Conservation (phyloP, 1,140 invertebrate species). For the Formica selysi region DNA sequence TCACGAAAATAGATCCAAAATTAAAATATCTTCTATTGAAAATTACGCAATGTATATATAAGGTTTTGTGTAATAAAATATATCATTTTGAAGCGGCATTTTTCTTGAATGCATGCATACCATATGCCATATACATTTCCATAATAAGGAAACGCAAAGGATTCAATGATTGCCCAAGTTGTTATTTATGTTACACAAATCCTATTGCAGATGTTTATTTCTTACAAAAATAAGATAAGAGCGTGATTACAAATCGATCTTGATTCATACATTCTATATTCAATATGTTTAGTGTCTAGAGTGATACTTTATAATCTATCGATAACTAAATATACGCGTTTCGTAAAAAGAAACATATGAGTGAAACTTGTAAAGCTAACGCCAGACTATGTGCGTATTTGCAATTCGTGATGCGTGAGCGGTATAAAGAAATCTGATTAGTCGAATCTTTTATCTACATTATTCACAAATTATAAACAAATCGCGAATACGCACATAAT, state of each 20-base stretch:
- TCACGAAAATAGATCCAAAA: not conserved
- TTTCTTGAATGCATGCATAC: not conserved
- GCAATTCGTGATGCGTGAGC: no score
- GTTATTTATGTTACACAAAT: constrained; percentile 18
- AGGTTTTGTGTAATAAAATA: not conserved
- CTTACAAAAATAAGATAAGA: not conserved
- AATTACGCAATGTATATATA: not conserved
- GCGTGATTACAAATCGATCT: not conserved
- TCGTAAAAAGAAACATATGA: not conserved
- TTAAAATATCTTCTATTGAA: not conserved
- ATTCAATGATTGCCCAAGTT: constrained; percentile 19
- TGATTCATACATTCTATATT: not conserved
- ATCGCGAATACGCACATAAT: no score
- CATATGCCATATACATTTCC: not conserved
- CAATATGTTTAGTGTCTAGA: not conserved
- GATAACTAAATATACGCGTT: not conserved
- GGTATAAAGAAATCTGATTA: no score
- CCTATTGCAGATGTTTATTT: not conserved
- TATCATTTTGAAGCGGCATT: not conserved
- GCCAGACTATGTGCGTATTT: no score
- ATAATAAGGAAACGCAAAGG: constrained; percentile 4
- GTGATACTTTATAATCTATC: not conserved
- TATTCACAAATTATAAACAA: no score
- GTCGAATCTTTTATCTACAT: no score
- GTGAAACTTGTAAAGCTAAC: not conserved